Conservation (phyloP, 2,113 vertebrate species). For the Columba livia region DNA sequence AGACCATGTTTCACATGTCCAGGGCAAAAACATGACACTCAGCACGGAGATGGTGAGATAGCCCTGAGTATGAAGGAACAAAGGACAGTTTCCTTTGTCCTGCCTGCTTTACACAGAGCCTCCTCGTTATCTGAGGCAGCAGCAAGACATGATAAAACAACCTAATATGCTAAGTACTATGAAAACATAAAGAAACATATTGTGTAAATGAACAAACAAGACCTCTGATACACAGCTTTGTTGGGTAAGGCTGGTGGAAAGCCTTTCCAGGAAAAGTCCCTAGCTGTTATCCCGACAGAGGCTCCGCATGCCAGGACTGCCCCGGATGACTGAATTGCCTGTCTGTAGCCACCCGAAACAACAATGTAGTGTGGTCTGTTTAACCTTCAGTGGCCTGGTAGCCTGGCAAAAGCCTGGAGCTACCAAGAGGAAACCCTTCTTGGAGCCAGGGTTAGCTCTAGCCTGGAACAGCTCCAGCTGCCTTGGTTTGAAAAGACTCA, state of each 20-base stretch:
- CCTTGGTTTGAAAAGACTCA: not conserved
- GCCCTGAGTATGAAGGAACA: not conserved
- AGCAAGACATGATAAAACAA: not conserved
- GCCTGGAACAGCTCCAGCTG: not conserved
- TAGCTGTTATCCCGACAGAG: not conserved
- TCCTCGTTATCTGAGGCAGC: not conserved
- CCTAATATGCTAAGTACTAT: not conserved
- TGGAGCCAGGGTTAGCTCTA: not conserved
- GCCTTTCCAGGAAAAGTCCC: not conserved
- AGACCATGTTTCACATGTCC: not conserved
- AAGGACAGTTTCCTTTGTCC: not conserved
- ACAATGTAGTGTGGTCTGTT: not conserved
- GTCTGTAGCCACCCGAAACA: not conserved
- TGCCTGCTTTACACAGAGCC: not conserved
- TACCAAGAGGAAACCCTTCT: not conserved
- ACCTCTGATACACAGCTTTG: not conserved
- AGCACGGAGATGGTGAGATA: not conserved
- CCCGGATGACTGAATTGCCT: not conserved
- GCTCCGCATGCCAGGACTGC: not conserved
- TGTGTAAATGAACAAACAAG: not conserved
- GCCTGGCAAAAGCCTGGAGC: not conserved
- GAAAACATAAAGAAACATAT: not conserved
- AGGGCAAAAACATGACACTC: not conserved
- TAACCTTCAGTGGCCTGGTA: not conserved
- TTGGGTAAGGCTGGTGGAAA: not conserved